Evolutionary conservation across 2,888 invertebrate genomes (phyloP).

Genomic region (Nudaria mundana): DNA sequence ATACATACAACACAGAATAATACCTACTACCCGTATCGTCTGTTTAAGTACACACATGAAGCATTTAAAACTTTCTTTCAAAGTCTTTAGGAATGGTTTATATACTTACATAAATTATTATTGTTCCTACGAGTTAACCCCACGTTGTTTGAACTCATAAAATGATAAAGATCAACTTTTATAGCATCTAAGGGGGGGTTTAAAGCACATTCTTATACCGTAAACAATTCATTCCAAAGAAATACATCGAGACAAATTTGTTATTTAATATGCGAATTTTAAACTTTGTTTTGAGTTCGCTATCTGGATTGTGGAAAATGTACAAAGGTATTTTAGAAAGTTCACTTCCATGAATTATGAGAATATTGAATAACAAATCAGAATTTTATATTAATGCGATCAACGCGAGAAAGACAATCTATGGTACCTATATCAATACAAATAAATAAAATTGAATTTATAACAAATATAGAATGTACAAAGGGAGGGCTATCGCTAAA

Average conservation of each 20-base stretch:
- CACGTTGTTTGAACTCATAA: slow-evolving; percentile 58
- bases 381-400: slow-evolving; percentile 24
- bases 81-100: slow-evolving; percentile 54
- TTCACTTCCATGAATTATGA: slow-evolving; percentile 24
- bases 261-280: slow-evolving; percentile 42
- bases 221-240: slow-evolving; percentile 38
- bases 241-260: slow-evolving; percentile 39
- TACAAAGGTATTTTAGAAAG: slow-evolving; percentile 26
- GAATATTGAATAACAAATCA: slow-evolving; percentile 19
- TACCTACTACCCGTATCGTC: slow-evolving; percentile 34
- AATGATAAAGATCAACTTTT: slow-evolving; percentile 71
- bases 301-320: slow-evolving; percentile 31
- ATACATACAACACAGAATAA: slow-evolving; percentile 36
- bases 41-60: slow-evolving; percentile 52
- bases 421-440: too few species aligned
- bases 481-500: too few species aligned
- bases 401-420: slow-evolving; percentile 11
- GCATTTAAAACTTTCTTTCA: slow-evolving; percentile 70
- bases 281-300: slow-evolving; percentile 37
- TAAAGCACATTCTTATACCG: slow-evolving; percentile 37
- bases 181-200: slow-evolving; percentile 47
- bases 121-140: slow-evolving; percentile 51
- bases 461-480: too few species aligned
- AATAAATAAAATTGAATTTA: too few species aligned
- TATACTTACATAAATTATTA: slow-evolving; percentile 63